Base-by-base conservation (phyloP, 2,888 invertebrate species). In the Rhingia campestris region DNA sequence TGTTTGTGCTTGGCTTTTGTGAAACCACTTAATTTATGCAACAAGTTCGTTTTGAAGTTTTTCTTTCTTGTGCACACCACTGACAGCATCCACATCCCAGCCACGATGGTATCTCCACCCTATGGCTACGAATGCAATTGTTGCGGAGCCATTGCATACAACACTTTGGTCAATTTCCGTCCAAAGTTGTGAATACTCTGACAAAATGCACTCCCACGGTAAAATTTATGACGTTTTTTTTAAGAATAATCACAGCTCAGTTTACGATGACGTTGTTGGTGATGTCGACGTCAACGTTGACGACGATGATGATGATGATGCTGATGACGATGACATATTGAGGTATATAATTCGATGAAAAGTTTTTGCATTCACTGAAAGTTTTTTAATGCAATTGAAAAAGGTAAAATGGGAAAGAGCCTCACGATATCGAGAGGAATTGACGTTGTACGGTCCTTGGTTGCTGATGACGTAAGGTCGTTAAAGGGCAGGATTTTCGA, bases 1-100 rank as follows among this genome's bases (percentile, higher is more conserved):
- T 58, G 39, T 10, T 35, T 49, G n/a, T 37, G 30, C 9, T 7
- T 54, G 58, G 49, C 32, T 56, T 41, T 70, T 12, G 33, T 43
- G 7, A 14, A 75, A 53, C 45, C 37, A 51, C 61, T 73, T 61
- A 80, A 80, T 73, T 80, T 80, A 80, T 74, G 74, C 74, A 80
- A 80, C 61, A 80, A 67, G 80, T 80, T 59, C 54, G 22, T 41
- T 66, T 54, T 30, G 45, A 45, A 30, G 4, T 35, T 12, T 14
- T 33, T 12, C 59, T 5, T 58, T 32, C 4, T 10, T 47, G 61
- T 30, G 41, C n/a, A 4, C 37, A 22, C 22, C 22, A 22, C 22
- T 22, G 22, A 22, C 22, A 22, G 22, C 22, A 22, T 22, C 22
- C 22, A 22, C 22, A 22, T 22, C 22, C 22, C 22, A 22, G 22